Percentiles rank a stretch among this genome's conserved stretches.
Evolutionary conservation across 1,140 invertebrate species (phyloP).

Genomic region (Drosophila auraria): DNA sequence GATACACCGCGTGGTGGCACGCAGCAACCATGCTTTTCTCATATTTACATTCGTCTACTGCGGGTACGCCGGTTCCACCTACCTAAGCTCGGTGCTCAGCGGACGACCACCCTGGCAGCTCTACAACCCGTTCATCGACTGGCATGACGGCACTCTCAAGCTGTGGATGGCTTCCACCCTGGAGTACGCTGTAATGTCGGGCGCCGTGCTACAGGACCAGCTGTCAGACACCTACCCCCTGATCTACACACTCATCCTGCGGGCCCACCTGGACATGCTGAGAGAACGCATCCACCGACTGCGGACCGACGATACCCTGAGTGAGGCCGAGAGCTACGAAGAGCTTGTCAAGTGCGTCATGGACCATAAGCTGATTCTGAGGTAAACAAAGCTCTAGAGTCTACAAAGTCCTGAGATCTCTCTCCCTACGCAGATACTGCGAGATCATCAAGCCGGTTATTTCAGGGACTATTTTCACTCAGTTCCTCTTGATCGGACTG

Average conservation of each 20-base stretch:
- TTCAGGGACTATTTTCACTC: slow-evolving; percentile 68
- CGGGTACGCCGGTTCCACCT: slow-evolving; percentile 61
- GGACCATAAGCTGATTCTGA: slow-evolving; percentile 61
- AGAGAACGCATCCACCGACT: slow-evolving; percentile 50
- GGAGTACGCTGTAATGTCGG: slow-evolving; percentile 64
- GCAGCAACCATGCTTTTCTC: slow-evolving; percentile 58
- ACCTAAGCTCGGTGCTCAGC: slow-evolving; percentile 54
- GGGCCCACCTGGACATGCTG: slow-evolving; percentile 55
- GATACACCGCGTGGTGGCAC: slow-evolving; percentile 58
- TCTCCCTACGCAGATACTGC: slow-evolving; percentile 44
- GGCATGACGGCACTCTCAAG: slow-evolving; percentile 42
- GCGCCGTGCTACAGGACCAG: slow-evolving; percentile 64
- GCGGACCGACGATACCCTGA: slow-evolving; percentile 39
- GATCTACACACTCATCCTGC: slow-evolving; percentile 59
- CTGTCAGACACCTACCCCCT: slow-evolving; percentile 57
- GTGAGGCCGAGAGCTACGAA: slow-evolving; percentile 59
- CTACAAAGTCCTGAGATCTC: neutral
- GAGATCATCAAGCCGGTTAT: slow-evolving; percentile 57
- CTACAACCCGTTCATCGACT: slow-evolving; percentile 61
- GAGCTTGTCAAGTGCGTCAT: slow-evolving; percentile 59
- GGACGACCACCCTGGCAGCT: slow-evolving; percentile 65
- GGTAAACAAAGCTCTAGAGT: slow-evolving; percentile 10
- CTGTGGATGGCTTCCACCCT: slow-evolving; percentile 59
- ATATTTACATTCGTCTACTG: slow-evolving; percentile 71
- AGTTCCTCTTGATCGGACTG: slow-evolving; percentile 60